phyloP scores from a whole-genome alignment of 2,888 invertebrate species.

The Leptinotarsa juncta region DNA sequence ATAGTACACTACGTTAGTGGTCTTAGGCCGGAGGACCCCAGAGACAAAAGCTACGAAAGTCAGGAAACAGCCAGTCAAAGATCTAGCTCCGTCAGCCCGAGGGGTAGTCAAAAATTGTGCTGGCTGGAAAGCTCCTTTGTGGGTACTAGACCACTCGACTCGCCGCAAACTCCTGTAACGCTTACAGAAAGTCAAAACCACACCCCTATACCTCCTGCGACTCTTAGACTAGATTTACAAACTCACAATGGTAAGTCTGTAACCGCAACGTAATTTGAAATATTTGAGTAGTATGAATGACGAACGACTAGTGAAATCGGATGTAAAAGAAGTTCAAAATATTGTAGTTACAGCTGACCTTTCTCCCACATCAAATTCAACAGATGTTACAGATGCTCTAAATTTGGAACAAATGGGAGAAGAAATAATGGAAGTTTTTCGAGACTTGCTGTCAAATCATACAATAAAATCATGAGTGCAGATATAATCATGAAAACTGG shows the following conservation, averaged over 20 bases:
- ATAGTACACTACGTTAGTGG: conserved; percentile 91
- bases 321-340: conserved; percentile 25
- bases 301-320: conserved; percentile 19
- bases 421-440: too few species aligned
- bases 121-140: conserved; percentile 95
- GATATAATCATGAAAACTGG: too few species aligned
- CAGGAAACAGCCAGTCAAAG: conserved; percentile 59
- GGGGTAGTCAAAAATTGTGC: conserved; percentile 79
- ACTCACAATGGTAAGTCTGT: conserved; percentile 67
- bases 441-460: too few species aligned
- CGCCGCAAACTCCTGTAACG: conserved; percentile 80
- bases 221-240: conserved; percentile 68
- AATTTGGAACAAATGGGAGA: background rate
- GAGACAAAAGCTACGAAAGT: conserved; percentile 53
- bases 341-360: background rate
- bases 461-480: too few species aligned
- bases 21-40: conserved; percentile 69
- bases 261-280: conserved; percentile 53
- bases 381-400: background rate
- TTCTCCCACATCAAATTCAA: background rate
- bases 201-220: conserved; percentile 63
- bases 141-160: conserved; percentile 85
- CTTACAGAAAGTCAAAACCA: conserved; percentile 61
- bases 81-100: conserved; percentile 63
- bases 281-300: background rate